These are phyloP conservation scores for Apogon talboti DNA, from an alignment of 2,797 vertebrate species.

Conservation along the genomic window DNA sequence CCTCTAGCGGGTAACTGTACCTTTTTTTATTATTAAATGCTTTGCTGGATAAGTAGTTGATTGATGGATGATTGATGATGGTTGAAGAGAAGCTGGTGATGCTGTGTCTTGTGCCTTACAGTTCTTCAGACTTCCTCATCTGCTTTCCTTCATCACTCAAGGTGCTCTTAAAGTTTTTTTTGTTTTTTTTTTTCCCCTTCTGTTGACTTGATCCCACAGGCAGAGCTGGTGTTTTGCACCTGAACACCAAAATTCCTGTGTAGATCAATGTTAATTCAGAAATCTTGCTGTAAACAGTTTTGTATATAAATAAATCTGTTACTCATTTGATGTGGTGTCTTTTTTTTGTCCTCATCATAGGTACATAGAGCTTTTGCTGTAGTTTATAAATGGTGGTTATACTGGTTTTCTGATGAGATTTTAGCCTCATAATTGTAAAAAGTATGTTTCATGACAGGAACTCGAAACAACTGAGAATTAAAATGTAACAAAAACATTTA, in stretches of 20 bases:
- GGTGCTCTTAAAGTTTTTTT: conserved; percentile 73
- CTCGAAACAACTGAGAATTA: too few species aligned
- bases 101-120: conserved; percentile 85
- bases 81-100: conserved; percentile 77
- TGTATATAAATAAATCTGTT: conserved; percentile 86
- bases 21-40: conserved; percentile 57
- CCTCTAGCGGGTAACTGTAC: conserved; percentile 58
- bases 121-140: conserved; percentile 63
- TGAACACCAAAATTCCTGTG: conserved; percentile 58
- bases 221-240: conserved; percentile 66
- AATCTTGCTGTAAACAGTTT: conserved; percentile 86
- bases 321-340: conserved; percentile 68
- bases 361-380: too few species aligned
- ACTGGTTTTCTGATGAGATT: too few species aligned
- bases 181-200: conserved; percentile 33
- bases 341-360: conserved; percentile 15
- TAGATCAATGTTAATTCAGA: conserved; percentile 76
- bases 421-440: too few species aligned
- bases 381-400: too few species aligned
- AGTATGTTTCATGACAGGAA: too few species aligned
- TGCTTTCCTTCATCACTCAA: conserved; percentile 73
- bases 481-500: too few species aligned
- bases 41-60: conserved; percentile 68
- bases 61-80: conserved; percentile 58
- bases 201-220: conserved; percentile 73